phyloP scores from a whole-genome alignment of 2,113 vertebrate species.

The Atlantisia rogersi region DNA sequence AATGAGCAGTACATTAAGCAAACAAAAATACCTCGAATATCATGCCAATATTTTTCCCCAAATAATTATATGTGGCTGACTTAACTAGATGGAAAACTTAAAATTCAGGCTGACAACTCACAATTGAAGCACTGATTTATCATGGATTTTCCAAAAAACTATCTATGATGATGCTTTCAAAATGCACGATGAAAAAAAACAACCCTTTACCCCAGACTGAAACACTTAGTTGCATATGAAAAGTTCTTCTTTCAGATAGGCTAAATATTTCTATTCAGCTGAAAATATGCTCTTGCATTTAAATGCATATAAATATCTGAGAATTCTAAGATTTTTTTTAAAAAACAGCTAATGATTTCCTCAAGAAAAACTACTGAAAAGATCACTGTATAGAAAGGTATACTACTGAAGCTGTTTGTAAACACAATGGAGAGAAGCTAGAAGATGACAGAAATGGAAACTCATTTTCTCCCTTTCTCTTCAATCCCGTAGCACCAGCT shows the following conservation, averaged over 20 bases:
- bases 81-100: not conserved
- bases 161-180: not conserved
- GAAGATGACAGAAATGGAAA: not conserved
- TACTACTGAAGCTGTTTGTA: not conserved
- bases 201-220: not conserved
- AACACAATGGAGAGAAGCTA: not conserved
- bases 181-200: not conserved
- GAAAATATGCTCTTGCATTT: not conserved
- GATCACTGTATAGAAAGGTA: not conserved
- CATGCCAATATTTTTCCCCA: not conserved
- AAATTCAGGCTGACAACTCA: not conserved
- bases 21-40: constrained; percentile 6
- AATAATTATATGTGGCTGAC: not conserved
- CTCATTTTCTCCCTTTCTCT: not conserved
- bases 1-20: constrained; percentile 7
- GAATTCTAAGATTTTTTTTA: not conserved
- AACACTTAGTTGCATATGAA: not conserved
- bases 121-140: not conserved
- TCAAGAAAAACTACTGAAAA: not conserved
- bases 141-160: not conserved
- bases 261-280: not conserved
- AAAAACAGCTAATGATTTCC: not conserved
- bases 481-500: not conserved
- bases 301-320: not conserved
- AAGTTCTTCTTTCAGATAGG: not conserved